These are phyloP conservation scores for Lasioglossum villosulum DNA, from an alignment of 2,888 invertebrate genomes.

Conservation along the genomic window DNA sequence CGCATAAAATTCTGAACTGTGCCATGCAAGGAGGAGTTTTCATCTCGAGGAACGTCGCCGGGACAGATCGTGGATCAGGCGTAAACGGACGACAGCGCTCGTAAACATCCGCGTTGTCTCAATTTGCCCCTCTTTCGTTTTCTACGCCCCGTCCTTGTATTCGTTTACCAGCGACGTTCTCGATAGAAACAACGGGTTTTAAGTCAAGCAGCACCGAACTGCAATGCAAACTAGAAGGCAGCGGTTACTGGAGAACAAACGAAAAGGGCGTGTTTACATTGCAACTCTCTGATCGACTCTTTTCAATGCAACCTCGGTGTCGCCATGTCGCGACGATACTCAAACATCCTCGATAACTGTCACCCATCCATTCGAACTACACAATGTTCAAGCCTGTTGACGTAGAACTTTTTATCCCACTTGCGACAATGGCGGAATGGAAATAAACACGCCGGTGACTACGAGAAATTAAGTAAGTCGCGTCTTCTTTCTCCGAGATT, in stretches of 20 bases:
- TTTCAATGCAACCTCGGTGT: neutral
- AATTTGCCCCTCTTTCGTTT: neutral
- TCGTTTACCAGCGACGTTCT: constrained; percentile 22
- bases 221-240: constrained; percentile 47
- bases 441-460: neutral
- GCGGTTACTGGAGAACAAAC: constrained; percentile 28
- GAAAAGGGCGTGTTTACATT: constrained; percentile 20
- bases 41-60: constrained; percentile 30
- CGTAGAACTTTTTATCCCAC: neutral
- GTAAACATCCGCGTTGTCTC: constrained; percentile 5
- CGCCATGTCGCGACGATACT: neutral
- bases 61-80: constrained; percentile 40
- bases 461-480: neutral
- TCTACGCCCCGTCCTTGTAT: neutral
- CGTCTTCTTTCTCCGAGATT: neutral
- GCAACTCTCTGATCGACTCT: constrained; percentile 27
- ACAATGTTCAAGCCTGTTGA: neutral
- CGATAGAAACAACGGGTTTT: constrained; percentile 28
- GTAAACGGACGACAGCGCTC: constrained; percentile 43
- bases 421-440: neutral
- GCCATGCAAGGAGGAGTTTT: constrained; percentile 56
- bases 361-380: neutral
- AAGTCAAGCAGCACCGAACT: constrained; percentile 39
- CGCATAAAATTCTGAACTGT: constrained; percentile 42
- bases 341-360: neutral